Conservation (phyloP, 2,888 invertebrate species). For the Eilema caniola region DNA sequence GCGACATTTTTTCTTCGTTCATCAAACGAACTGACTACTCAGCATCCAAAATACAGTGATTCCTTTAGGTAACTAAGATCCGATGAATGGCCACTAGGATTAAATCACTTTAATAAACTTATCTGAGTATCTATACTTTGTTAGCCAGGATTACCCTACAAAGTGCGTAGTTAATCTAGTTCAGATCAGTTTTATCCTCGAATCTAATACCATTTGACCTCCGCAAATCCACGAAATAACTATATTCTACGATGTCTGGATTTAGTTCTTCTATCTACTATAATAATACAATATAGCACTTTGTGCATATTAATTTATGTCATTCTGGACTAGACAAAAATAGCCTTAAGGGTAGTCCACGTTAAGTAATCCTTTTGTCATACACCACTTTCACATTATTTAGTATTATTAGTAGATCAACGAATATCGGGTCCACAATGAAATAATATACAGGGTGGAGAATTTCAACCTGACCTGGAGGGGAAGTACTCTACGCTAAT, state of each 20-base stretch:
- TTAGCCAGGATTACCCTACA: neutral
- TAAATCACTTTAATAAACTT: neutral
- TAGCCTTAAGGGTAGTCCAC: neutral
- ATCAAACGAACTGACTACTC: neutral
- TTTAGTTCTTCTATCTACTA: neutral
- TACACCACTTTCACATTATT: no score
- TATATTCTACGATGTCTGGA: neutral
- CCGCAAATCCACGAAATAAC: neutral
- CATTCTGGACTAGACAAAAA: no score
- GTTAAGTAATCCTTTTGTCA: no score
- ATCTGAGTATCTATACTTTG: neutral
- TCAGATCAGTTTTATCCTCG: constrained; percentile 4
- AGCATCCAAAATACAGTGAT: neutral
- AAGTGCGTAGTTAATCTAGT: constrained; percentile 3
- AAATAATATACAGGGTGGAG: no score
- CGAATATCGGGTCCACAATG: no score
- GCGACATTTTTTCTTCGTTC: neutral
- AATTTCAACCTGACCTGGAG: no score
- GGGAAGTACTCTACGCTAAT: no score
- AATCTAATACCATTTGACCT: constrained; percentile 4
- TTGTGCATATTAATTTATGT: no score
- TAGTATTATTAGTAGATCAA: no score
- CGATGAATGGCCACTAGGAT: neutral
- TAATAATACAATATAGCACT: neutral
- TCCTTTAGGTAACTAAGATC: neutral